Evolutionary conservation across 2,888 invertebrate genomes (phyloP).

Genomic region (Pollenia angustigena): DNA sequence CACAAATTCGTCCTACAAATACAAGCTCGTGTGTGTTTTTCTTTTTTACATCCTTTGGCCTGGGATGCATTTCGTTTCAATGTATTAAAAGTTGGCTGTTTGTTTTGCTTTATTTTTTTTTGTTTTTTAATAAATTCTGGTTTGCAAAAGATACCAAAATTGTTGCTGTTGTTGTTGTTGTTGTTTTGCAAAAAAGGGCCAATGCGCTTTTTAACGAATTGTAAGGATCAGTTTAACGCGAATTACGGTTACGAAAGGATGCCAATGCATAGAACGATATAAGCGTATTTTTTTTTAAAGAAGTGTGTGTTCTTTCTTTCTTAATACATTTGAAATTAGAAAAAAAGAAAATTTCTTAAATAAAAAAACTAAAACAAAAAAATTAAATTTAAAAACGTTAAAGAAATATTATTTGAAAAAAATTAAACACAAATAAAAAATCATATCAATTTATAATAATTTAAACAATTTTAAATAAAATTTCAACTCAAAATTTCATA

Average conservation of each 20-base stretch:
- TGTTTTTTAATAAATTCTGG: constrained; percentile 30
- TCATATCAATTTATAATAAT: constrained; percentile 31
- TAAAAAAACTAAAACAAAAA: constrained; percentile 28
- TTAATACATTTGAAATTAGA: constrained; percentile 19
- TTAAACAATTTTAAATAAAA: constrained; percentile 4
- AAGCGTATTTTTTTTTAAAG: constrained; percentile 64
- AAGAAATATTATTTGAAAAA: constrained; percentile 8
- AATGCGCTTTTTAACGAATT: constrained; percentile 83
- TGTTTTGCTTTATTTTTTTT: constrained; percentile 46
- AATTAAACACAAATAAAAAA: constrained; percentile 15
- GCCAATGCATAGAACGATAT: constrained; percentile 77
- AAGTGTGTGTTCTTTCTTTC: constrained; percentile 39
- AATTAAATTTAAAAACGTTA: background rate
- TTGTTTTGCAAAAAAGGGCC: constrained; percentile 72
- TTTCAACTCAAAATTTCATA: background rate
- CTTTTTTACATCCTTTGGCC: constrained; percentile 45
- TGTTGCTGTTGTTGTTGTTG: constrained; percentile 60
- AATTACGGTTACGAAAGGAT: constrained; percentile 84
- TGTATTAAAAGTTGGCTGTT: constrained; percentile 36
- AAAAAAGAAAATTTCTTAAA: constrained; percentile 45
- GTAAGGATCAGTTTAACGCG: constrained; percentile 84
- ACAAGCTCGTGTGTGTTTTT: constrained; percentile 58
- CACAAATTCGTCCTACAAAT: constrained; percentile 51
- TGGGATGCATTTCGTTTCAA: constrained; percentile 70
- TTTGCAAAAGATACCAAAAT: constrained; percentile 75